These are phyloP conservation scores for Macrotus californicus DNA, from an alignment of 2,113 vertebrate genomes.

Conservation along the genomic window DNA sequence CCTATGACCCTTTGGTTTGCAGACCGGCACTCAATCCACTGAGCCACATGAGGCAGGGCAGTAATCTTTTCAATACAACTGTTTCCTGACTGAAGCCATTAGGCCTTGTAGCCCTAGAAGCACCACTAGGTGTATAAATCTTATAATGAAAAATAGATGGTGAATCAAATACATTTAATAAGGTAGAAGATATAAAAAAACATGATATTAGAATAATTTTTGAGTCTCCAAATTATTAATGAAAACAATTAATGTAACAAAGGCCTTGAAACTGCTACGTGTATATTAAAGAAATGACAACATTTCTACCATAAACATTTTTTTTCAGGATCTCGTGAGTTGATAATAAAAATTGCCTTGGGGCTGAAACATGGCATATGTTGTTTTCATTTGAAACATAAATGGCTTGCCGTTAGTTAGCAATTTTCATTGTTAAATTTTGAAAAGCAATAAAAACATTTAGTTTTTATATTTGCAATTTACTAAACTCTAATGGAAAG, in stretches of 20 bases:
- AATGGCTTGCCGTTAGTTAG: constrained; percentile 33
- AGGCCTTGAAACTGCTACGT: background rate
- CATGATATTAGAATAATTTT: background rate
- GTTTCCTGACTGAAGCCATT: background rate
- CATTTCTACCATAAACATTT: constrained; percentile 11
- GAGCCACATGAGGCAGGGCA: too few relatives aligned
- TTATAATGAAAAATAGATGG: background rate
- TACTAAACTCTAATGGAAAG: constrained; percentile 46
- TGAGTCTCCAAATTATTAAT: constrained; percentile 23
- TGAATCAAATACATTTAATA: background rate
- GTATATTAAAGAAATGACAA: background rate
- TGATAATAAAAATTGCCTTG: constrained; percentile 44
- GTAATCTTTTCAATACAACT: background rate
- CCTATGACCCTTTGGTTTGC: too few relatives aligned
- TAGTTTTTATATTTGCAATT: constrained; percentile 35
- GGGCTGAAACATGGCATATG: constrained; percentile 18
- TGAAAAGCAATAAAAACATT: constrained; percentile 27
- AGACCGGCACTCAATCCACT: too few relatives aligned
- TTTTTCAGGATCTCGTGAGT: constrained; percentile 9
- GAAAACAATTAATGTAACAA: constrained; percentile 35
- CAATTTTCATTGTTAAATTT: constrained; percentile 35
- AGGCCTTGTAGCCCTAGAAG: background rate
- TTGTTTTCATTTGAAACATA: constrained; percentile 10
- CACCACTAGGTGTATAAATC: background rate
- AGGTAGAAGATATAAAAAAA: background rate